Evolutionary conservation across 2,888 invertebrate genomes (phyloP).

Genomic region (Caenorhabditis sp.): DNA sequence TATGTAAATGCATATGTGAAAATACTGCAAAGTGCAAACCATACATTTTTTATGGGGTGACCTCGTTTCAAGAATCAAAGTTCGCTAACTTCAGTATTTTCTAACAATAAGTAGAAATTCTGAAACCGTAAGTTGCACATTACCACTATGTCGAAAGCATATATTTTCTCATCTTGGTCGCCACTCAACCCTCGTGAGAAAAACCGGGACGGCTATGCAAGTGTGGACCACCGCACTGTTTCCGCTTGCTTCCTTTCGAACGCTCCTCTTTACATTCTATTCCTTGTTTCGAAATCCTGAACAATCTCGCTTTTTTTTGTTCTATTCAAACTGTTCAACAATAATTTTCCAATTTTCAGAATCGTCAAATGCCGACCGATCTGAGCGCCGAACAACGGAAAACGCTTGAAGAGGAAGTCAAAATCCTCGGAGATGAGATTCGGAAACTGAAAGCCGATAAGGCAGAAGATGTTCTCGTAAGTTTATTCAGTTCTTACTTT

Average conservation of each 20-base stretch:
- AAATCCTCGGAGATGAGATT: slow-evolving; percentile 62
- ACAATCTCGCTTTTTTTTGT: background rate
- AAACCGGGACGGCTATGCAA: slow-evolving; percentile 18
- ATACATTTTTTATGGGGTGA: no score
- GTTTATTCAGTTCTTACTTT: slow-evolving; percentile 20
- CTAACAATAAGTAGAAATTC: no score
- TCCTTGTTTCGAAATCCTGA: slow-evolving; percentile 18
- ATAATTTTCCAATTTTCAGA: background rate
- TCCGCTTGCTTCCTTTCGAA: background rate
- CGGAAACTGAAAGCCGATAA: slow-evolving; percentile 58
- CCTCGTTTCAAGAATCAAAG: no score
- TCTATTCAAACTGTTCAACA: background rate
- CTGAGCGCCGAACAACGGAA: slow-evolving; percentile 44
- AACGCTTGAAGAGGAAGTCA: slow-evolving; percentile 57
- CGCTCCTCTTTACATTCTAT: background rate
- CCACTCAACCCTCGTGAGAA: no score
- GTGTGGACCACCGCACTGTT: slow-evolving; percentile 37
- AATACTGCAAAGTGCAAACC: background rate
- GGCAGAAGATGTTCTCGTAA: slow-evolving; percentile 58
- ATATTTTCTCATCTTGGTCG: no score
- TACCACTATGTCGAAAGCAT: no score
- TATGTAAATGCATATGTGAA: background rate
- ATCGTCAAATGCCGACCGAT: slow-evolving; percentile 34
- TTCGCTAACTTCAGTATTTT: no score
- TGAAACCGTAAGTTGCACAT: no score